Base-by-base conservation (phyloP, 1,140 invertebrate species). In the Mycetomoellerius zeteki region DNA sequence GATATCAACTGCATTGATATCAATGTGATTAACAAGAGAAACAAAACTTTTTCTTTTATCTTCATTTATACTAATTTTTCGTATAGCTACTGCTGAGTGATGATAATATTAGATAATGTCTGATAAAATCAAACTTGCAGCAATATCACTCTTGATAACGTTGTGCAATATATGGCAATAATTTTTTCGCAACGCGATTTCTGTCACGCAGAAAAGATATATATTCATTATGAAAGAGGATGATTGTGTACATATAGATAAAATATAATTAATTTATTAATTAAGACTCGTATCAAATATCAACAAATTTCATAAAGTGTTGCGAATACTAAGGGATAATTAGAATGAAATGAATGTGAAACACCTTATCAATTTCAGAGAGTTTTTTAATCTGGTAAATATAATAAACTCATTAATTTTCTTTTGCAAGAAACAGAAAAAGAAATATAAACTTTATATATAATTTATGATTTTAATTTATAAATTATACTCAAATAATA, bases 221-320 rank as follows among this genome's bases (percentile, higher is more conserved):
- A 6, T 19, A 12, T 72, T 5, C 50, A 71, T 82, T 72, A 73
- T 21, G 0, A 14, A 19, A 82, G 37, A 43, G 37, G n/a, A 30
- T 21, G 37, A 82, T 72, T 58, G 14, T 80, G 33, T 27, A 19
- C 33, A 60, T 72, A 82, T n/a, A n/a, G n/a, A 81, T 81, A 81
- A 69, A 82, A 47, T 60, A 47, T 50, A 82, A 73, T 82, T 82
- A 82, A 82, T 82, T 82, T 73, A 82, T 47, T 47, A 24, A 82
- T 73, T 12, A 82, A 30, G 19, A 73, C 19, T 37, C 19, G 37
- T 82, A 82, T 47, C 19, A 19, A 82, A 27, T 27, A n/a, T 82
- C 73, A 82, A 82, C 24, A 72, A 60, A 56, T 82, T 73, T 82
- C 54, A 27, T 58, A 60, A 82, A 52, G 16, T 21, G 24, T 50